A percentile compares a stretch with the other conserved stretches of the same genome.
Conservation (phyloP, 2,888 invertebrate species). For the Vanessa cardui region DNA sequence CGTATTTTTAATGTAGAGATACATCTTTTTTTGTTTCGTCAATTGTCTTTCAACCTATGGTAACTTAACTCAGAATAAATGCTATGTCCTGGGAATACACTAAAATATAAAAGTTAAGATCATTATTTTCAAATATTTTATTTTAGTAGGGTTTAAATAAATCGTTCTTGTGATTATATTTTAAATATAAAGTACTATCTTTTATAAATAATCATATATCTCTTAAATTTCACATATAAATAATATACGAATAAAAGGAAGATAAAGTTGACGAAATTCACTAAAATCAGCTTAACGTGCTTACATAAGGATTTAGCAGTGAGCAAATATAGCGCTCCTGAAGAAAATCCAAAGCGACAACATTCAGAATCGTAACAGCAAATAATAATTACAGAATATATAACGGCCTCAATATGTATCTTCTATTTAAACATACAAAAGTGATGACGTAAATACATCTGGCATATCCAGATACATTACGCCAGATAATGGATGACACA, state of each 20-base stretch:
- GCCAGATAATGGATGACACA: too few relatives aligned
- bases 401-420: constrained; percentile 2
- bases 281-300: constrained; percentile 15
- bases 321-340: constrained; percentile 16
- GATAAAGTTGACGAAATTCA: background rate
- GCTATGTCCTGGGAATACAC: too few relatives aligned
- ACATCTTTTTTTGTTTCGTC: too few relatives aligned
- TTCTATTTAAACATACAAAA: too few relatives aligned
- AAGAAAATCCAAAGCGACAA: constrained; percentile 16
- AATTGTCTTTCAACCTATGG: too few relatives aligned
- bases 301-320: constrained; percentile 17
- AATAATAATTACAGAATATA: constrained; percentile 3
- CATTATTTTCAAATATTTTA: too few relatives aligned
- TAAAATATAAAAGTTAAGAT: too few relatives aligned
- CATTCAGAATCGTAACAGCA: constrained; percentile 14
- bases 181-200: too few relatives aligned
- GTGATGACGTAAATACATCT: background rate
- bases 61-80: too few relatives aligned
- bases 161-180: too few relatives aligned
- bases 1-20: background rate
- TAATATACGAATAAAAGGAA: constrained; percentile 5
- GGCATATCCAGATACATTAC: background rate
- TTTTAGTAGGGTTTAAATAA: too few relatives aligned
- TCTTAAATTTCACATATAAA: background rate
- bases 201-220: too few relatives aligned